Conservation (phyloP, 1,140 invertebrate species). For the Drosophila ironensis region DNA sequence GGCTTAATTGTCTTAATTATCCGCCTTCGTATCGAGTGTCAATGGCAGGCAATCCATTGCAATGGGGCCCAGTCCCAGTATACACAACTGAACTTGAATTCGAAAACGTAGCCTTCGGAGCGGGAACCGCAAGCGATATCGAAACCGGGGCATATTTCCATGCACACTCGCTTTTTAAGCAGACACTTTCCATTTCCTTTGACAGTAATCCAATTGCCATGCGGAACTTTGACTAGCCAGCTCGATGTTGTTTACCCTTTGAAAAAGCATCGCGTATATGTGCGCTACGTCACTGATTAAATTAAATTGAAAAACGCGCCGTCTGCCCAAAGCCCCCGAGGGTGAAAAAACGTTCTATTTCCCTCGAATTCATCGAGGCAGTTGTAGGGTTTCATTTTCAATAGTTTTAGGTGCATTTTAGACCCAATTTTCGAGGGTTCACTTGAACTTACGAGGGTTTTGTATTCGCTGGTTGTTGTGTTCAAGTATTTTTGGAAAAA, state of each 20-base stretch:
- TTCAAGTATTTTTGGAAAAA: neutral
- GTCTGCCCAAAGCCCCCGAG: constrained; percentile 20
- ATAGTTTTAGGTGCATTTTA: neutral
- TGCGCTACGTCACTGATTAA: constrained; percentile 75
- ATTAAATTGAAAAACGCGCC: constrained; percentile 68
- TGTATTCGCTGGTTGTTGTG: neutral
- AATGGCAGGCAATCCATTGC: constrained; percentile 51
- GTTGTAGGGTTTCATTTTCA: constrained; percentile 57
- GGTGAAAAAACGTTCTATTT: constrained; percentile 23
- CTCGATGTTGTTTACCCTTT: constrained; percentile 25
- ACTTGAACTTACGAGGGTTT: neutral
- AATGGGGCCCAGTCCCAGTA: constrained; percentile 11
- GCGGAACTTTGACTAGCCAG: constrained; percentile 38
- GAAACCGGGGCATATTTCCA: neutral
- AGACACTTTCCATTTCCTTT: constrained; percentile 63
- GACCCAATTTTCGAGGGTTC: neutral
- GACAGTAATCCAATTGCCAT: constrained; percentile 29
- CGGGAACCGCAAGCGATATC: constrained; percentile 1
- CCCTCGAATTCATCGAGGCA: constrained; percentile 55
- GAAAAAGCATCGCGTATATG: constrained; percentile 10
- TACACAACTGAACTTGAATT: constrained; percentile 65
- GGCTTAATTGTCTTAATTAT: constrained; percentile 54
- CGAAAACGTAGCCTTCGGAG: constrained; percentile 2
- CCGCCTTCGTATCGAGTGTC: constrained; percentile 55
- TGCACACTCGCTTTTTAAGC: neutral